Percentiles rank a stretch among this genome's conserved stretches.
phyloP scores from a whole-genome alignment of 2,113 vertebrate genomes.

The Puffinus mauretanicus region DNA sequence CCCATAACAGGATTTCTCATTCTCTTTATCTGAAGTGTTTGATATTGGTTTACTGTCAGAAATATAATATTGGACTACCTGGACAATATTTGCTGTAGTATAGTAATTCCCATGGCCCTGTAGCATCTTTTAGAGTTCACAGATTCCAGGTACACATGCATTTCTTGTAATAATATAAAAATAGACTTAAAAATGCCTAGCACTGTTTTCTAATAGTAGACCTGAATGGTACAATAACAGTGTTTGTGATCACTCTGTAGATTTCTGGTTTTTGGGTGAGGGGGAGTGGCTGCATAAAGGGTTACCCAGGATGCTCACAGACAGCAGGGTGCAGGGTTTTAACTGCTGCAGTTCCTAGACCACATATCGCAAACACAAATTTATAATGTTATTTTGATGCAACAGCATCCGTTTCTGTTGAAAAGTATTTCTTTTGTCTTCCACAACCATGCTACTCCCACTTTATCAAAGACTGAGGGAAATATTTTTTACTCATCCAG shows the following conservation, averaged over 20 bases:
- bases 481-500: not conserved
- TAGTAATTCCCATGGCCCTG: not conserved
- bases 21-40: not conserved
- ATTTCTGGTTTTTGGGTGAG: not conserved
- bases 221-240: accelerated
- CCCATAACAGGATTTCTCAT: not conserved
- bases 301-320: not conserved
- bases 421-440: not conserved
- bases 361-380: accelerated
- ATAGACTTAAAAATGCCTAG: not conserved
- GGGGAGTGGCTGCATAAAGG: accelerated
- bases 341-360: not conserved
- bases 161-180: not conserved
- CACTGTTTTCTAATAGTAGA: not conserved
- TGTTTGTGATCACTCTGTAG: not conserved
- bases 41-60: constrained; percentile 39
- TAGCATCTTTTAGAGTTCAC: not conserved
- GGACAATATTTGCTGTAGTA: not conserved
- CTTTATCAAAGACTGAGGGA: not conserved
- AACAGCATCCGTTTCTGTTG: not conserved
- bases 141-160: not conserved
- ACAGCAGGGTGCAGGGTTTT: not conserved
- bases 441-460: not conserved
- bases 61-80: not conserved
- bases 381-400: not conserved